Evolutionary conservation across 2,113 vertebrate genomes (phyloP).

Genomic region (Triplophysa rosa): DNA sequence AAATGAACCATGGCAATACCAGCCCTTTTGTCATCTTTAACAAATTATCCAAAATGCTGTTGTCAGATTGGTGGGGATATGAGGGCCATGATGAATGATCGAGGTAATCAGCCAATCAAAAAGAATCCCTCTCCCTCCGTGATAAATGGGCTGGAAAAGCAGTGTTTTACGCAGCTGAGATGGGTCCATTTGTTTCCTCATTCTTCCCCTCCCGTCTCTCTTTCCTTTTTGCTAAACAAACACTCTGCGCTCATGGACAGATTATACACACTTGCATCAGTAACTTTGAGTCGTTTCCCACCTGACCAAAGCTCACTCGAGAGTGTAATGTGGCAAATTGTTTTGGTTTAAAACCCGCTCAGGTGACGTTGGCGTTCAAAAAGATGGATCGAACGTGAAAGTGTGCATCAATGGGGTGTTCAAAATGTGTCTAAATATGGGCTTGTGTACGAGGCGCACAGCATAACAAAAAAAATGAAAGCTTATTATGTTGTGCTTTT

Average conservation of each 20-base stretch:
- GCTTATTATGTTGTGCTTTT: not conserved
- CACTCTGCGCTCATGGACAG: conserved; percentile 66
- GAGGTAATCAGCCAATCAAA: conserved; percentile 90
- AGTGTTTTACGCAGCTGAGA: conserved; percentile 67
- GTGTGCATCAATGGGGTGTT: conserved; percentile 21
- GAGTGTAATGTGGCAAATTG: conserved; percentile 71
- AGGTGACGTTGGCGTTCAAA: conserved; percentile 59
- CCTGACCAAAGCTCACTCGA: conserved; percentile 70
- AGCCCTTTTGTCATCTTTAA: conserved; percentile 92
- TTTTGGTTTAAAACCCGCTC: conserved; percentile 57
- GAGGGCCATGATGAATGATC: conserved; percentile 84
- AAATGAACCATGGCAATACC: conserved; percentile 83
- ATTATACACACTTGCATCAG: conserved; percentile 77
- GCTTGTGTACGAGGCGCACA: not conserved
- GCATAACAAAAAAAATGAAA: not conserved
- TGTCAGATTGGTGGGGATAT: conserved; percentile 86
- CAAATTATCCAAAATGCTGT: conserved; percentile 91
- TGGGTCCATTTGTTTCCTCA: conserved; percentile 74
- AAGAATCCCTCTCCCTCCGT: conserved; percentile 78
- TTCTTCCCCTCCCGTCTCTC: conserved; percentile 58
- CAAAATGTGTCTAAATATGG: conserved; percentile 2
- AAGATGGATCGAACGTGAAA: conserved; percentile 50
- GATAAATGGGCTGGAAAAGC: conserved; percentile 78
- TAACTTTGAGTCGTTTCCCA: conserved; percentile 71
- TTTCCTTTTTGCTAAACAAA: conserved; percentile 56